Base-by-base conservation (phyloP, 2,888 invertebrate species). In the Mantis religiosa region DNA sequence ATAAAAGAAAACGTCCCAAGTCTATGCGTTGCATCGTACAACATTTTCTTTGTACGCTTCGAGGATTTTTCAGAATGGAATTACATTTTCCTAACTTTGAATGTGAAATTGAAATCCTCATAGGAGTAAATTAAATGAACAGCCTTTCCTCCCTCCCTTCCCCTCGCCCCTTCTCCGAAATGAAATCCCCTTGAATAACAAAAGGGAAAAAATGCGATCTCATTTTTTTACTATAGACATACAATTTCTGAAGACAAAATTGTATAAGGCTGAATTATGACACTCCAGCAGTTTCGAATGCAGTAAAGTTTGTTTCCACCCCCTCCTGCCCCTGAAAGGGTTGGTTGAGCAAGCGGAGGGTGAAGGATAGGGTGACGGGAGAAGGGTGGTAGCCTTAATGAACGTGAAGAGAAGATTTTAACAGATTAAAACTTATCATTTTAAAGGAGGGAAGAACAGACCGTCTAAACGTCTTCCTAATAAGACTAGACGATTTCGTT, bases 81-180 rank as follows among this genome's bases (percentile, higher is more conserved):
- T 85, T 85, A 85, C 71, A 30, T 71, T 71, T 71, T 41, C 82
- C 88, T 81, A 88, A 85, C 85, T 88, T 88, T 84, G 85, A 34
- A 83, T 85, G 71, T 85, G 88, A 88, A 88, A 88, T 85, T 88
- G 88, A 88, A 88, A 88, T 88, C 88, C 88, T 85, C 47, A 81
- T 84, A 88, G 82, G 82, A 84, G 88, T 88, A 88, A 88, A 88
- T 88, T 88, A 88, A 88, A 88, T 88, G 88, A 88, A 88, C 88
- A 88, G 54, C 81, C 84, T 84, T 81, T 83, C 86, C 82, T n/a
- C 82, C 54, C 15, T 71, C 54, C 54, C 20, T 25, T 71, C 25
- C 54, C 54, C 54, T 71, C 20, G 54, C 54, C 54, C 54, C 54
- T 71, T 71, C 54, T 28, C 41, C 83, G 34, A 84, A 84, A 85